These are phyloP conservation scores for Sturnira hondurensis DNA, from an alignment of 2,113 vertebrate genomes.

Conservation along the genomic window DNA sequence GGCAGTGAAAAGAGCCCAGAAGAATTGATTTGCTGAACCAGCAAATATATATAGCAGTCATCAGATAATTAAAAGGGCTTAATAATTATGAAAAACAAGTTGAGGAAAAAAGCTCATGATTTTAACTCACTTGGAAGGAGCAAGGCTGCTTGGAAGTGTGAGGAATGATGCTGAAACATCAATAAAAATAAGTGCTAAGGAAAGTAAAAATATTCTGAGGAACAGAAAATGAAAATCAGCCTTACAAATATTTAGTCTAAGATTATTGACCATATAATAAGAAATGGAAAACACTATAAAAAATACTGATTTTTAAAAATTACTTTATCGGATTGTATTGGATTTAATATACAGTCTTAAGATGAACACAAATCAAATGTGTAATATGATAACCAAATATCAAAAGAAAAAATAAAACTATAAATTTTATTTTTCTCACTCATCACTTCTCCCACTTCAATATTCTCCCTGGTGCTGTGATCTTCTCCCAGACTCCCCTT, in stretches of 20 bases:
- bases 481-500: fast-evolving
- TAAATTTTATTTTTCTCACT: neutral
- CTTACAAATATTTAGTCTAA: neutral
- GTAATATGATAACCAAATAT: neutral
- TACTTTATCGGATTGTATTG: neutral
- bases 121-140: neutral
- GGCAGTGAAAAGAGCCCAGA: neutral
- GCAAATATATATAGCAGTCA: neutral
- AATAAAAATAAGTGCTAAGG: neutral
- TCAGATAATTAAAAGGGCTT: slow-evolving; percentile 40
- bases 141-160: neutral
- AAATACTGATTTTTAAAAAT: neutral
- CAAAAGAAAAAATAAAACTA: neutral
- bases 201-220: neutral
- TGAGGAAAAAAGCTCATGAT: slow-evolving; percentile 30
- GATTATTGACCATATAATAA: neutral
- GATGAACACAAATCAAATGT: neutral
- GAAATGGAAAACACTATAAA: neutral
- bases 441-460: neutral
- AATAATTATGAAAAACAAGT: slow-evolving; percentile 9
- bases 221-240: neutral
- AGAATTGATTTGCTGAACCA: slow-evolving; percentile 13
- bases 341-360: neutral
- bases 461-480: fast-evolving
- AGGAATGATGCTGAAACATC: neutral